Conservation (phyloP, 2,113 vertebrate species). For the Ranitomeya variabilis region DNA sequence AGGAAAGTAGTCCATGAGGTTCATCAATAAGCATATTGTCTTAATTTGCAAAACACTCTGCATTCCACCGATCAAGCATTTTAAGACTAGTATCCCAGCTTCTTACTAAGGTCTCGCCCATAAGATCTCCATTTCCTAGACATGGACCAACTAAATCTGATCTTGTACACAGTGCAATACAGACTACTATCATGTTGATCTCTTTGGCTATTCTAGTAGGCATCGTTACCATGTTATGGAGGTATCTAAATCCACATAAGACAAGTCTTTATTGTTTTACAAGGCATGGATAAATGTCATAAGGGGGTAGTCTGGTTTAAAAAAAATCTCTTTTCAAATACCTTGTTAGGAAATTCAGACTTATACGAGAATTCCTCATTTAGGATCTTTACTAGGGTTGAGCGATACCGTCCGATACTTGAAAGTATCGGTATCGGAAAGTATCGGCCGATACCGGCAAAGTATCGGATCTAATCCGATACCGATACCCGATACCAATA, state of each 20-base stretch:
- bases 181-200: not conserved
- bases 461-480: too few relatives aligned
- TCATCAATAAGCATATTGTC: slow-evolving; percentile 71
- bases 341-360: not conserved
- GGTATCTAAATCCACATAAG: not conserved
- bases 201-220: not conserved
- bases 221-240: not conserved
- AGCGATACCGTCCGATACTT: too few relatives aligned
- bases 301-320: not conserved
- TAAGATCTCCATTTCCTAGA: slow-evolving; percentile 9
- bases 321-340: not conserved
- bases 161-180: slow-evolving; percentile 5
- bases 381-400: not conserved
- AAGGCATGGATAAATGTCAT: not conserved
- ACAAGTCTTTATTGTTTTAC: not conserved
- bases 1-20: slow-evolving; percentile 66
- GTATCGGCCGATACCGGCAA: too few relatives aligned
- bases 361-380: not conserved
- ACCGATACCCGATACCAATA: too few relatives aligned
- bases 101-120: not conserved
- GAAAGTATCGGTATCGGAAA: too few relatives aligned
- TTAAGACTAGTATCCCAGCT: not conserved
- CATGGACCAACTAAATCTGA: not conserved
- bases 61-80: slow-evolving; percentile 58
- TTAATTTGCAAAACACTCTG: slow-evolving; percentile 72